Percentiles rank a stretch among this genome's conserved stretches.
Conservation (phyloP, 2,797 vertebrate species). For the Dermochelys coriacea region DNA sequence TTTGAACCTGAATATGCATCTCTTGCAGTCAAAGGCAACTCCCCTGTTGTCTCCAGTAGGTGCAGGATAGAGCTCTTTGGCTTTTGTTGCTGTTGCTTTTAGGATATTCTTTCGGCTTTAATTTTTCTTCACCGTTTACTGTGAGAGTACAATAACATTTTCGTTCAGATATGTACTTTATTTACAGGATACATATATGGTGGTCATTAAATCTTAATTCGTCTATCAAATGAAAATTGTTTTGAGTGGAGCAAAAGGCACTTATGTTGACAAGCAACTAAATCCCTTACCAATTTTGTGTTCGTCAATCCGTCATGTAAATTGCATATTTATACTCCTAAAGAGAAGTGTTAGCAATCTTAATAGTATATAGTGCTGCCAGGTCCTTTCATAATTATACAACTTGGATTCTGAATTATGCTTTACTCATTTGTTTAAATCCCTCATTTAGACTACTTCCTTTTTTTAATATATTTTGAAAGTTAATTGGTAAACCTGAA, state of each 20-base stretch:
- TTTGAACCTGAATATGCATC: not conserved
- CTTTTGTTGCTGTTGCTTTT: not conserved
- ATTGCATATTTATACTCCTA: not conserved
- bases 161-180: not conserved
- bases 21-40: not conserved
- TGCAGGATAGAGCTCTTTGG: not conserved
- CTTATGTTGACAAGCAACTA: not conserved
- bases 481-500: not conserved
- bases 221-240: not conserved
- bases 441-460: not conserved
- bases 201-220: not conserved
- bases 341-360: not conserved
- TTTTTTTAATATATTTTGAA: not conserved
- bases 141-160: not conserved
- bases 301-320: not conserved
- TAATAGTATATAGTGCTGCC: not conserved
- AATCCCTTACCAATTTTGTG: not conserved
- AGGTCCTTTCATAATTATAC: not conserved
- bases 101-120: not conserved
- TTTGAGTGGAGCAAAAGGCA: not conserved
- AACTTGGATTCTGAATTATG: not conserved
- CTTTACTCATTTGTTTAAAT: not conserved
- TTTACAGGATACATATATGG: not conserved
- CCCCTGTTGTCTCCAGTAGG: not conserved
- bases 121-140: not conserved